These are phyloP conservation scores for Zaprionus obscuricornis DNA, from an alignment of 2,888 invertebrate species.

Conservation along the genomic window DNA sequence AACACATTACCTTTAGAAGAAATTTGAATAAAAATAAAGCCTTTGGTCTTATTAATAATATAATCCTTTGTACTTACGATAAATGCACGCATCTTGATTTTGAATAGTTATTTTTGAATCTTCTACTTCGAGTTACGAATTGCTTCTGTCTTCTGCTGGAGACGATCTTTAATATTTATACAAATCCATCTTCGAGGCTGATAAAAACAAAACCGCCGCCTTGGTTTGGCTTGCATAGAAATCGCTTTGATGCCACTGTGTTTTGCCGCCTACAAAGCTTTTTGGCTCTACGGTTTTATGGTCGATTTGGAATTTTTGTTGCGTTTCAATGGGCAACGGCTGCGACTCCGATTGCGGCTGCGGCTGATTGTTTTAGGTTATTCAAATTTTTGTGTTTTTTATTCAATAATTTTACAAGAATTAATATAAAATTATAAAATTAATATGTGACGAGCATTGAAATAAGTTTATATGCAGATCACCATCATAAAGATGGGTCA, in stretches of 20 bases:
- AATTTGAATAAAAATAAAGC: no score
- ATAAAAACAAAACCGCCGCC: constrained; percentile 67
- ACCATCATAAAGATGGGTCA: constrained; percentile 65
- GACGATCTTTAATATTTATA: constrained; percentile 75
- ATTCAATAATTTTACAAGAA: constrained; percentile 75
- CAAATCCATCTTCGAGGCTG: constrained; percentile 71
- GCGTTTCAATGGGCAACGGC: constrained; percentile 60
- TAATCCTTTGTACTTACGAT: constrained; percentile 53
- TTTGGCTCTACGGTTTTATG: constrained; percentile 63
- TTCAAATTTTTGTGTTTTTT: constrained; percentile 70
- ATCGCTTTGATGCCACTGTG: constrained; percentile 70
- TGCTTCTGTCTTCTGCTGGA: constrained; percentile 63
- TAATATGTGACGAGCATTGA: constrained; percentile 66
- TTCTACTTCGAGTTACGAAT: constrained; percentile 56
- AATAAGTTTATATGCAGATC: constrained; percentile 53
- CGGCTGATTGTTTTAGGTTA: constrained; percentile 62
- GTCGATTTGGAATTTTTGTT: constrained; percentile 69
- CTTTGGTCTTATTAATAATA: neutral
- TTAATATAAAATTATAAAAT: constrained; percentile 72
- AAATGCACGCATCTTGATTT: constrained; percentile 63
- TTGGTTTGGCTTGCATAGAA: constrained; percentile 58
- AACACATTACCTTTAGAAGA: constrained; percentile 65
- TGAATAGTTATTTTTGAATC: constrained; percentile 46
- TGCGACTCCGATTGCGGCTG: constrained; percentile 16
- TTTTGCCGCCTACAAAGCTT: constrained; percentile 74